Conservation (phyloP, 2,888 invertebrate genomes). For the Drosophila mettleri region DNA sequence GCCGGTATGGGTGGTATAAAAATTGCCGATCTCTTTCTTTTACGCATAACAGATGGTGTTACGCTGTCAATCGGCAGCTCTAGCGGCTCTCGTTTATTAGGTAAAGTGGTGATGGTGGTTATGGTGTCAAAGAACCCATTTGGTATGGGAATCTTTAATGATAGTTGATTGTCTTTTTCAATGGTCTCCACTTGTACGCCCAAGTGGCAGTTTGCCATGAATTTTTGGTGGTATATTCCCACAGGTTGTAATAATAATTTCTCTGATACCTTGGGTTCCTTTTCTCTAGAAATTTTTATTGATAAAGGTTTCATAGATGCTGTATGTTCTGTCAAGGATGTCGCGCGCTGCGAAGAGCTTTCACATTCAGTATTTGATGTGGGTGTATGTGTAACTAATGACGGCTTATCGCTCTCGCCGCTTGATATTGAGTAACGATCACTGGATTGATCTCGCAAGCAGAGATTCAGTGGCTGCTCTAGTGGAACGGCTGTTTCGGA, state of each 20-base stretch:
- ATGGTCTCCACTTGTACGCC: slow-evolving; percentile 81
- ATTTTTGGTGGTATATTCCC: slow-evolving; percentile 91
- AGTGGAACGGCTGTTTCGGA: not conserved
- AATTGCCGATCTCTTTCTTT: slow-evolving; percentile 90
- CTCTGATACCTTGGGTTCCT: slow-evolving; percentile 32
- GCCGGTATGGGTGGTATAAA: slow-evolving; percentile 93
- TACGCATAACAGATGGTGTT: slow-evolving; percentile 43
- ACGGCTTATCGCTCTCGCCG: slow-evolving; percentile 66
- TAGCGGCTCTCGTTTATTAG: slow-evolving; percentile 29
- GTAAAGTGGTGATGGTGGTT: slow-evolving; percentile 5
- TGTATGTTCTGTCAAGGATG: slow-evolving; percentile 37
- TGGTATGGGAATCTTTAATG: slow-evolving; percentile 82
- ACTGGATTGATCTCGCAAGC: slow-evolving; percentile 88
- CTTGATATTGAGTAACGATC: slow-evolving; percentile 84
- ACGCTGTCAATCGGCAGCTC: slow-evolving; percentile 62
- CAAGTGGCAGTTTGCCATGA: slow-evolving; percentile 87
- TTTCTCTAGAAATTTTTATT: slow-evolving; percentile 84
- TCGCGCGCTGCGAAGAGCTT: slow-evolving; percentile 52
- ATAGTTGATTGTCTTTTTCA: slow-evolving; percentile 85
- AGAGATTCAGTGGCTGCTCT: slow-evolving; percentile 93
- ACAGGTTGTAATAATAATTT: slow-evolving; percentile 91
- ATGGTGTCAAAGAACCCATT: slow-evolving; percentile 71
- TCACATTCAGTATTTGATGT: slow-evolving; percentile 58
- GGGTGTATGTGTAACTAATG: slow-evolving; percentile 76
- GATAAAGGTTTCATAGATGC: slow-evolving; percentile 84